Percentiles rank a stretch among this genome's conserved stretches.
phyloP scores from a whole-genome alignment of 2,888 invertebrate species.

The Hydroisotoma schaefferi region DNA sequence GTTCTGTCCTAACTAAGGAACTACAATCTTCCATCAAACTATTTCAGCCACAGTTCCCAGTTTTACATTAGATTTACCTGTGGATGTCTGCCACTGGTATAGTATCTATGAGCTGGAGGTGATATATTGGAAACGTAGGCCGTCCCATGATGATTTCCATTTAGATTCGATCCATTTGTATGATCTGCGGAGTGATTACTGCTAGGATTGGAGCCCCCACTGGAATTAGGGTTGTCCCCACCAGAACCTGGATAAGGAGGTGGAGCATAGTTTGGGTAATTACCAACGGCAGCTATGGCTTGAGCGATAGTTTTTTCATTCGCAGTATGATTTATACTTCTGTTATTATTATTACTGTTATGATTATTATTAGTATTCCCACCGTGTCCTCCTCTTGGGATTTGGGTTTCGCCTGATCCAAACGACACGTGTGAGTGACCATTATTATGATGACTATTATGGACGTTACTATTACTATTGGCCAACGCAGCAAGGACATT shows the following conservation, averaged over 20 bases:
- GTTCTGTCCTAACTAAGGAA: too few relatives aligned
- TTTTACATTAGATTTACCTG: slow-evolving; percentile 12
- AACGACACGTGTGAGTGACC: slow-evolving; percentile 9
- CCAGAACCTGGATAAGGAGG: slow-evolving; percentile 40
- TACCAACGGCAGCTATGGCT: slow-evolving; percentile 29
- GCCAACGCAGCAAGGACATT: slow-evolving; percentile 37
- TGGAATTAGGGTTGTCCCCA: slow-evolving; percentile 14
- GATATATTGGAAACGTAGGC: slow-evolving; percentile 21
- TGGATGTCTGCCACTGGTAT: slow-evolving; percentile 1
- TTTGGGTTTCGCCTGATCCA: slow-evolving; percentile 19
- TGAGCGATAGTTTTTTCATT: slow-evolving; percentile 40
- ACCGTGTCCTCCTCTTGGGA: too few relatives aligned
- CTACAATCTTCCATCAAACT: too few relatives aligned
- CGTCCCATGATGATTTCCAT: slow-evolving; percentile 13
- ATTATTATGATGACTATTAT: slow-evolving; percentile 29
- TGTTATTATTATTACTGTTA: slow-evolving; percentile 16
- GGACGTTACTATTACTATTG: too few relatives aligned
- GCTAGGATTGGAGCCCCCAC: slow-evolving; percentile 14
- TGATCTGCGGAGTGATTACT: slow-evolving; percentile 18
- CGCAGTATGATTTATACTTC: slow-evolving; percentile 5
- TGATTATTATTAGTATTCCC: too few relatives aligned
- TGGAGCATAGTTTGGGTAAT: slow-evolving; percentile 43
- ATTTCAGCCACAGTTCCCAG: too few relatives aligned
- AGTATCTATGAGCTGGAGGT: slow-evolving; percentile 21
- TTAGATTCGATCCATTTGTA: slow-evolving; percentile 9